Evolutionary conservation across 2,888 invertebrate species (phyloP).

Genomic region (Uropetala carovei): DNA sequence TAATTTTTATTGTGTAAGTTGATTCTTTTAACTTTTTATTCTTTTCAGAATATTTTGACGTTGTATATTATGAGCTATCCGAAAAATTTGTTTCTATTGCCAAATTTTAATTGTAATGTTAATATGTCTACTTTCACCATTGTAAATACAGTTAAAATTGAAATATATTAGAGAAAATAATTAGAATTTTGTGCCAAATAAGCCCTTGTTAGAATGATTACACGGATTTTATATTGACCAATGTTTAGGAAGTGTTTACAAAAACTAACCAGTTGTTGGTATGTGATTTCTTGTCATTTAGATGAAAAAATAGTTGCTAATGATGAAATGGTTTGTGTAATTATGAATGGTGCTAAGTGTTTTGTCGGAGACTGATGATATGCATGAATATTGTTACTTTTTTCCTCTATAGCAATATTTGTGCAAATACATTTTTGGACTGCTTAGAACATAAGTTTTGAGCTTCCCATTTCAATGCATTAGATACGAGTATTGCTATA

Average conservation of each 20-base stretch:
- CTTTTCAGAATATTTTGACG: neutral
- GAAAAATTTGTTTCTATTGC: neutral
- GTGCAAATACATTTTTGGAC: conserved; percentile 40
- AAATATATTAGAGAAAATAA: conserved; percentile 12
- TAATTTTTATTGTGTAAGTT: conserved; percentile 11
- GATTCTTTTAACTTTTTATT: neutral
- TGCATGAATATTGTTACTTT: conserved; percentile 56
- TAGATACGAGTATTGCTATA: neutral
- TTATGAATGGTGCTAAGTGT: conserved; percentile 64
- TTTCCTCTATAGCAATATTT: neutral
- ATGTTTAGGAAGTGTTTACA: conserved; percentile 5
- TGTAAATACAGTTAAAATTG: conserved; percentile 20
- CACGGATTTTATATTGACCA: conserved; percentile 51
- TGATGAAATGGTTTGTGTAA: conserved; percentile 48
- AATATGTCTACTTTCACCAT: conserved; percentile 9
- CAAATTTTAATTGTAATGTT: conserved; percentile 48
- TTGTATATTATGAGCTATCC: neutral
- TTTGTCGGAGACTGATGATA: conserved; percentile 58
- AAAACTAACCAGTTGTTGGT: conserved; percentile 44
- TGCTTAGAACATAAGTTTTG: conserved; percentile 10
- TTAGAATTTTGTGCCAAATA: conserved; percentile 58
- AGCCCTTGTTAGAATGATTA: conserved; percentile 40
- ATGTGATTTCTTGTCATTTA: conserved; percentile 55
- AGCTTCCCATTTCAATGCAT: neutral
- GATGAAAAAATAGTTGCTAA: conserved; percentile 38